A percentile compares a stretch with the other conserved stretches of the same genome.
Conservation (phyloP, 1,140 invertebrate genomes). For the Rhizoglyphus robini region DNA sequence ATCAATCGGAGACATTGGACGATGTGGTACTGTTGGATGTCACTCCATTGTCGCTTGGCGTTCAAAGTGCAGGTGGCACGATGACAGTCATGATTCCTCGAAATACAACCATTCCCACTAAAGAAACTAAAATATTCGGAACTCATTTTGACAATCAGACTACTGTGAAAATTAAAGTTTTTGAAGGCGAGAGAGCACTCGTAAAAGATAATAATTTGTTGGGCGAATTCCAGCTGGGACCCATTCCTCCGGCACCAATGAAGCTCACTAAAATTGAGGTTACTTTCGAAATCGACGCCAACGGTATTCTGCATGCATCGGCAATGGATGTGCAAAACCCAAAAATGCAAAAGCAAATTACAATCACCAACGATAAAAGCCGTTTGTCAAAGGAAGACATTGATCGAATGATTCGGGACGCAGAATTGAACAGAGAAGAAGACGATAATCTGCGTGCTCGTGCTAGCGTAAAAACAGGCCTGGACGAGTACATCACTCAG, state of each 20-base stretch:
- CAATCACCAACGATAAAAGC: no score
- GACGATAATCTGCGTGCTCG: constrained; percentile 60
- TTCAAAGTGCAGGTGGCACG: constrained; percentile 89
- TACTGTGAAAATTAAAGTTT: not conserved
- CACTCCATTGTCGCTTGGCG: constrained; percentile 83
- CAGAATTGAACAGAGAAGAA: constrained; percentile 95
- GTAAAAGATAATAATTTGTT: not conserved
- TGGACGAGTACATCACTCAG: constrained; percentile 49
- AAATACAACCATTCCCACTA: constrained; percentile 89
- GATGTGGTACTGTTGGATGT: constrained; percentile 84
- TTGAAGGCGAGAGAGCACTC: not conserved
- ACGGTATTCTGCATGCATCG: not conserved
- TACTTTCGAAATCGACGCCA: not conserved
- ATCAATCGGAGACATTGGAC: constrained; percentile 80
- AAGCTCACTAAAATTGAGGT: not conserved
- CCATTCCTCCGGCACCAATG: no score
- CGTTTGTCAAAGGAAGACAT: no score
- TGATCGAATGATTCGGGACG: no score
- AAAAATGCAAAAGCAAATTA: no score
- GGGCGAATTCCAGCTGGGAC: not conserved
- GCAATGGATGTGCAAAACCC: not conserved
- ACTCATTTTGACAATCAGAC: not conserved
- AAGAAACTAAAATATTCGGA: constrained; percentile 72
- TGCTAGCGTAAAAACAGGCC: constrained; percentile 49
- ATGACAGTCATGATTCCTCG: constrained; percentile 90